Percentiles rank a stretch among this genome's conserved stretches.
phyloP scores from a whole-genome alignment of 2,888 invertebrate species.

The Pardosa pseudoannulata region DNA sequence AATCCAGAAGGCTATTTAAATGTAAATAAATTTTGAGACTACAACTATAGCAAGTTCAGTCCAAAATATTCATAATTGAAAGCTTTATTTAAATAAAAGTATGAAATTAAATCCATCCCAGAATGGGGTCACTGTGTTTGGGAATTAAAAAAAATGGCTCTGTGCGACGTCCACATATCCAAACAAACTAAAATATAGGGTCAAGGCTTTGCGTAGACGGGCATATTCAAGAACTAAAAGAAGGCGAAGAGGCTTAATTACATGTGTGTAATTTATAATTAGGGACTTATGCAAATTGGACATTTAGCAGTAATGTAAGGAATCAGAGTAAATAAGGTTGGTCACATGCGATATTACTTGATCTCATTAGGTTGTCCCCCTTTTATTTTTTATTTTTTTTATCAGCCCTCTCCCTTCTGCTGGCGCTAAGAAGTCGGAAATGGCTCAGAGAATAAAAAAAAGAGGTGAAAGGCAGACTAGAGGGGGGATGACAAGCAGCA shows the following conservation, averaged over 20 bases:
- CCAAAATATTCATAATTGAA: too few species aligned
- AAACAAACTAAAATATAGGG: constrained; percentile 5
- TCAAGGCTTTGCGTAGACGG: constrained; percentile 8
- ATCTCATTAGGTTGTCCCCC: constrained; percentile 47
- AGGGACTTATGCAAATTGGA: constrained; percentile 30
- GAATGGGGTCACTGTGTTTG: neutral
- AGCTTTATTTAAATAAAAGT: too few species aligned
- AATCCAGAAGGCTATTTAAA: too few species aligned
- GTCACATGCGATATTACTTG: constrained; percentile 27
- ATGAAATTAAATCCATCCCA: neutral
- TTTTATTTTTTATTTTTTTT: constrained; percentile 17
- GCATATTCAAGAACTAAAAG: neutral
- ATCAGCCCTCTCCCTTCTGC: neutral
- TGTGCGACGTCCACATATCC: neutral
- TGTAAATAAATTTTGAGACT: too few species aligned
- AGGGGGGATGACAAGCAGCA: neutral
- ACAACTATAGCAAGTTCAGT: too few species aligned
- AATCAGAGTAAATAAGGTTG: constrained; percentile 24
- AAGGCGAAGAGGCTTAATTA: constrained; percentile 1
- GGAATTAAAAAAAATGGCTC: neutral
- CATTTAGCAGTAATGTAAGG: neutral
- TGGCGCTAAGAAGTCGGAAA: constrained; percentile 43
- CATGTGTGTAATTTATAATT: constrained; percentile 31
- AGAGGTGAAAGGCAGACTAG: neutral
- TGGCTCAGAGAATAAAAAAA: constrained; percentile 28